phyloP scores from a whole-genome alignment of 2,113 vertebrate genomes.

The Arvicanthis niloticus region DNA sequence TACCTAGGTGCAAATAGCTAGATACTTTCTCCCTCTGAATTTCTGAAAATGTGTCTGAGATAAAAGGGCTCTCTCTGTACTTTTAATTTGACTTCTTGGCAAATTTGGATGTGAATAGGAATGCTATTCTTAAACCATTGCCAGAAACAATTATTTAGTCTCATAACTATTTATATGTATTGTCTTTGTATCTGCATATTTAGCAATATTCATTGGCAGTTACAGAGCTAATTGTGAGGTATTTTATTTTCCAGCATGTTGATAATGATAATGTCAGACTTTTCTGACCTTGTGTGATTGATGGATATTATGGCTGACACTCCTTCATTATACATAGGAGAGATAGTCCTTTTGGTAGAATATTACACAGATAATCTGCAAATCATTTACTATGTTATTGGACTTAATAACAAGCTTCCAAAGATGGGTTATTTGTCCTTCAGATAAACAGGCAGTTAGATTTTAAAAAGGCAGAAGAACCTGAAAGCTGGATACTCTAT shows the following conservation, averaged over 20 bases:
- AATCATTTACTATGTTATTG: slow-evolving; percentile 38
- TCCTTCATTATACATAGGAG: slow-evolving; percentile 11
- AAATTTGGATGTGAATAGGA: neutral
- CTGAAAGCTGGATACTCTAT: slow-evolving; percentile 15
- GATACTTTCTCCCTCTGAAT: slow-evolving; percentile 1
- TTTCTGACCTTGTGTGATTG: neutral
- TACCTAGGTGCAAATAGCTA: neutral
- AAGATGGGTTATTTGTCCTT: slow-evolving; percentile 35
- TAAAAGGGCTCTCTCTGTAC: neutral
- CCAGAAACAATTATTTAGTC: neutral
- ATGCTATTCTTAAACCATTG: slow-evolving; percentile 11
- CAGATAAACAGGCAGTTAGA: slow-evolving; percentile 56
- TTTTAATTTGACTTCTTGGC: slow-evolving; percentile 6
- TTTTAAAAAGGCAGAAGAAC: slow-evolving; percentile 35
- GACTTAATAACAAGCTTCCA: slow-evolving; percentile 57
- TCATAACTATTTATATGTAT: neutral
- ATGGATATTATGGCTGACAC: neutral
- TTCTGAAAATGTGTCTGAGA: slow-evolving; percentile 5
- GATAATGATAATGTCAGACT: neutral
- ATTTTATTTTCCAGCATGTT: slow-evolving; percentile 19
- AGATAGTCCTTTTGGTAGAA: neutral
- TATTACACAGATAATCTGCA: neutral
- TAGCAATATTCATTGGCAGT: neutral
- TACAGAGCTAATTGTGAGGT: slow-evolving; percentile 18
- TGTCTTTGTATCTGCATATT: neutral